Conservation (phyloP, 2,113 vertebrate species). For the Crotophaga sulcirostris region DNA sequence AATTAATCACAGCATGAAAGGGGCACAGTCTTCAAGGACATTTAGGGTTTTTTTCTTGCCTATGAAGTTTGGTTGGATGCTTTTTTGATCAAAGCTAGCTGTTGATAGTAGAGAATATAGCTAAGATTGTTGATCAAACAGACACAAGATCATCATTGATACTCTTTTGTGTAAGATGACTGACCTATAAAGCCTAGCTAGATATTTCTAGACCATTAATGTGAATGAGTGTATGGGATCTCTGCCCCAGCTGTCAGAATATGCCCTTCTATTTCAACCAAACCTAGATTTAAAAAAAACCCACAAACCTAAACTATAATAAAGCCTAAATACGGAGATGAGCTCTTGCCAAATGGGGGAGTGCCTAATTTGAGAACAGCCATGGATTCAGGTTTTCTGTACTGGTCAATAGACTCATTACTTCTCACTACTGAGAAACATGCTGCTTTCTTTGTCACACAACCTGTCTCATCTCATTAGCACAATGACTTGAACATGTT, state of each 20-base stretch:
- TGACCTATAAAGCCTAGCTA: not conserved
- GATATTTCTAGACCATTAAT: not conserved
- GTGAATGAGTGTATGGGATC: not conserved
- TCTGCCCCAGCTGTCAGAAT: not conserved
- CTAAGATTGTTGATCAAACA: not conserved
- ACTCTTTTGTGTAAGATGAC: not conserved
- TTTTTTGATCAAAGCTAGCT: not conserved
- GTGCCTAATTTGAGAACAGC: not conserved
- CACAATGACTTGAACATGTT: slow-evolving; percentile 17
- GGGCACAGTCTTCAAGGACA: slow-evolving; percentile 13
- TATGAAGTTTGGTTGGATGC: not conserved
- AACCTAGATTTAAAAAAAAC: not conserved
- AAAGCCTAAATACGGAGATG: not conserved
- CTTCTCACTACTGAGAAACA: not conserved
- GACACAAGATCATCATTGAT: not conserved
- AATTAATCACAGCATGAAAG: slow-evolving; percentile 53
- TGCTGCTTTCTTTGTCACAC: slow-evolving; percentile 22
- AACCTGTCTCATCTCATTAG: slow-evolving; percentile 58
- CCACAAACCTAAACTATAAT: not conserved
- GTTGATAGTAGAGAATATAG: not conserved
- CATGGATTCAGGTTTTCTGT: not conserved
- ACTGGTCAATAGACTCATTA: not conserved
- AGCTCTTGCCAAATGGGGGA: not conserved
- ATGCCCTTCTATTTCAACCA: not conserved
- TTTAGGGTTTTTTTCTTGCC: not conserved